These are phyloP conservation scores for Dipodomys ordii DNA, from an alignment of 2,113 vertebrate genomes.

Conservation along the genomic window DNA sequence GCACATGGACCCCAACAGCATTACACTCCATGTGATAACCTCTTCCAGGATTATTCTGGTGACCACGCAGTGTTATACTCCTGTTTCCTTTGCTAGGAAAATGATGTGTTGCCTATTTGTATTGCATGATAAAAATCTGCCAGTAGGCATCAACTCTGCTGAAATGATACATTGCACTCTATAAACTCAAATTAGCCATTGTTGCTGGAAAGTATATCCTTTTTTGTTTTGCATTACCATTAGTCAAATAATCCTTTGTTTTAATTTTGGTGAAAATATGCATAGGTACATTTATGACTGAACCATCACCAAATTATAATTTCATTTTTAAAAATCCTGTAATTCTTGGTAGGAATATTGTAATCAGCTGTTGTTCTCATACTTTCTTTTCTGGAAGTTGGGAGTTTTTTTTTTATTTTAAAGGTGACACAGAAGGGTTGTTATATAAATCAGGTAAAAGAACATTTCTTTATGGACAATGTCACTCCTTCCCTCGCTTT, in stretches of 20 bases:
- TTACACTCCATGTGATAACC: not conserved
- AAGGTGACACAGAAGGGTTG: no score
- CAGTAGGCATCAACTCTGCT: not conserved
- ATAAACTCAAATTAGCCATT: not conserved
- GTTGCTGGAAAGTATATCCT: not conserved
- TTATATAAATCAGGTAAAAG: no score
- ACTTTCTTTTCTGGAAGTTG: not conserved
- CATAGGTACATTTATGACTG: not conserved
- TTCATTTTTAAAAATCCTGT: not conserved
- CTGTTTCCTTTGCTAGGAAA: not conserved
- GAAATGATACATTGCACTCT: slow-evolving; percentile 18
- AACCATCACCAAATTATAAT: slow-evolving; percentile 32
- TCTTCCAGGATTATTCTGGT: not conserved
- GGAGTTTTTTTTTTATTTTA: no score
- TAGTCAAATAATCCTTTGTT: slow-evolving; percentile 37
- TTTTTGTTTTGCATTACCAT: slow-evolving; percentile 30
- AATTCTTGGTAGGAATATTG: not conserved
- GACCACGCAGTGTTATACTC: not conserved
- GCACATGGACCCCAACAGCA: not conserved
- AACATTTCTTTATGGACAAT: no score
- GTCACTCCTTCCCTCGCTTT: no score
- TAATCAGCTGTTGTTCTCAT: slow-evolving; percentile 22
- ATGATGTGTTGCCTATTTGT: not conserved
- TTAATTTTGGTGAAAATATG: slow-evolving; percentile 40
- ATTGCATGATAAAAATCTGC: slow-evolving; percentile 10